Base-by-base conservation (phyloP, 2,888 invertebrate species). In the Osmoderma eremita region DNA sequence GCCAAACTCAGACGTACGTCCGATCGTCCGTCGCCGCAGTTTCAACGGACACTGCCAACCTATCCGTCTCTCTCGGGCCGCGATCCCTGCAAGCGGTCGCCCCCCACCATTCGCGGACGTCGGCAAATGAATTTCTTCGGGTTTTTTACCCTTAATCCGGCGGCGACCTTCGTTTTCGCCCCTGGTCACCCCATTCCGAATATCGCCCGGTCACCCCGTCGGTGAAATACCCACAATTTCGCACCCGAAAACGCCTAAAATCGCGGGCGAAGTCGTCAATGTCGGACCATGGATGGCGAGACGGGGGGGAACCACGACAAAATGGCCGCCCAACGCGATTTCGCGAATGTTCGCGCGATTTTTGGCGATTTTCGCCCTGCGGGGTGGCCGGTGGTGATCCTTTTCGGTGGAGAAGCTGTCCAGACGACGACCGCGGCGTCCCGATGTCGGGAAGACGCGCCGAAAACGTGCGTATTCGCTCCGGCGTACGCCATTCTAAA, bases 311-410 rank as follows among this genome's bases (percentile, higher is more conserved):
- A 73, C 72, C 71, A 72, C 72, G 77, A 65, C 78, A 81, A 81
- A 80, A 81, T 81, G 81, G 80, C 80, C 76, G 79, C 79, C 75
- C 74, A 75, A 75, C 71, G 73, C 71, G 54, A 65, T 58, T 48
- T 58, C 49, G 65, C 65, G 49, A 65, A 65, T 65, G 49, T 50
- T 22, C 22, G 13, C 38, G 58, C 17, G 41, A 48, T 63, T 63
- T 63, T 63, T 45, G 22, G 51, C 51, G 51, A 38, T 38, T 53
- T 63, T 42, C 51, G 51, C 15, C 17, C 41, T 24, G 41, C 42
- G 24, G 51, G 63, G 30, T 30, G 30, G 30, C 30, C 30, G 63
- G 41, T 41, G 53, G 58, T 61, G 58, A 61, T 45, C 17, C 22
- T 61, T 61, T 61, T 61, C 45, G 24, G 17, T 42, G 12, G 30